A percentile compares a stretch with the other conserved stretches of the same genome.
phyloP scores from a whole-genome alignment of 2,797 vertebrate genomes.

The Galaxias olidus region DNA sequence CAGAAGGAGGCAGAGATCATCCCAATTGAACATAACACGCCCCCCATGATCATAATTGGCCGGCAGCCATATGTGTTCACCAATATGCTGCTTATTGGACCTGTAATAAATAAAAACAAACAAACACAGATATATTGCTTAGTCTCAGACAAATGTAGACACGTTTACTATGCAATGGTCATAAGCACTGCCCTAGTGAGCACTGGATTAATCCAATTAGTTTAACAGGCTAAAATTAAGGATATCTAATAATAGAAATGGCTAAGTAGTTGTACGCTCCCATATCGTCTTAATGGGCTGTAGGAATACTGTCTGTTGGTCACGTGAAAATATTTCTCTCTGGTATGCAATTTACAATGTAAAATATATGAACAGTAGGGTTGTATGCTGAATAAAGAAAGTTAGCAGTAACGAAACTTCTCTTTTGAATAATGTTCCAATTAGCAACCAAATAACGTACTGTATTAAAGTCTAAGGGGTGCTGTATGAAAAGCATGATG shows the following conservation, averaged over 20 bases:
- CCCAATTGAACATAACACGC: constrained; percentile 81
- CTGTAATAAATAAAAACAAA: constrained; percentile 61
- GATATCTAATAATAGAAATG: constrained; percentile 44
- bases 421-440: constrained; percentile 40
- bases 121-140: neutral
- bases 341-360: neutral
- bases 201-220: constrained; percentile 44
- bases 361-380: constrained; percentile 34
- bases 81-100: constrained; percentile 93
- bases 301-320: too few relatives aligned
- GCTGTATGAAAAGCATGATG: constrained; percentile 44
- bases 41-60: constrained; percentile 90
- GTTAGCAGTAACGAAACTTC: constrained; percentile 42
- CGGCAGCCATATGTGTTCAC: constrained; percentile 95
- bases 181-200: constrained; percentile 24
- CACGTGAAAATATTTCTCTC: neutral
- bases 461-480: constrained; percentile 35
- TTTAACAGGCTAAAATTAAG: constrained; percentile 13
- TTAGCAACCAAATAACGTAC: constrained; percentile 39
- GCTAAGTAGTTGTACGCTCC: neutral
- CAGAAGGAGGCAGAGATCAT: constrained; percentile 93
- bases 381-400: constrained; percentile 27
- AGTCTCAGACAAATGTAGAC: neutral
- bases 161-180: constrained; percentile 26
- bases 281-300: neutral